Evolutionary conservation across 2,888 invertebrate species (phyloP), one percentile per base, ranked within the genome.

Genomic region (Rhamphomyia laevipes): DNA sequence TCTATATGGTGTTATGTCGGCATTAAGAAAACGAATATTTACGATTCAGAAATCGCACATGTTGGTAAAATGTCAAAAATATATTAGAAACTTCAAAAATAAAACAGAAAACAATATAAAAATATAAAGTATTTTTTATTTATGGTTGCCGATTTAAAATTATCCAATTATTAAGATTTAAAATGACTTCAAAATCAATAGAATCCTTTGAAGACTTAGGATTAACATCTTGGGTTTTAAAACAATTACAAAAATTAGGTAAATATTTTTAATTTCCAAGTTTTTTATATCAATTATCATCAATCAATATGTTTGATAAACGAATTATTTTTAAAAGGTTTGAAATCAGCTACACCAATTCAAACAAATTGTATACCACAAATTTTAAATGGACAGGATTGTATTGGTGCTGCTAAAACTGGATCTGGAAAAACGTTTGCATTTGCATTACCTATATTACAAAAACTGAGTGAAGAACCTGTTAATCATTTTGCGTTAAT

Each of bases 391-490:
- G 93, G 93, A 0, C 74, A 78, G 58, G 91, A 96, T 73, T 92
- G 93, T 59, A 86, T 99, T 54, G 97, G 94, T 10, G 93, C 93
- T 59, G 94, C 96, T 0, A 94, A 96, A 70, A 99, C 97, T 10
- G 97, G 97, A 13, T 95, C 94, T 49, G 97, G 97, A 2, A 99
- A 99, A 75, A 99, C 99, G 1, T 81, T 97, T 62, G 94, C 97
- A 0, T 99, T 99, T 76, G 95, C 93, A 0, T 68, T 97, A 47
- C 96, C 96, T 0, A 91, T 97, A 60, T 67, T 97, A 43, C 92
- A 96, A 66, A 82, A 84, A 63, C 73, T 97, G 27, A 87, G 88
- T 51, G 86, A 92, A 63, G 96, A 99, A 70, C 96, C 96, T 0
- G 93, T 87, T 67, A 95, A 95, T 48, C 92, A 97, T 65, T 99